A percentile compares a stretch with the other conserved stretches of the same genome.
Conservation (phyloP, 2,797 vertebrate genomes). For the Phataginus tricuspis region DNA sequence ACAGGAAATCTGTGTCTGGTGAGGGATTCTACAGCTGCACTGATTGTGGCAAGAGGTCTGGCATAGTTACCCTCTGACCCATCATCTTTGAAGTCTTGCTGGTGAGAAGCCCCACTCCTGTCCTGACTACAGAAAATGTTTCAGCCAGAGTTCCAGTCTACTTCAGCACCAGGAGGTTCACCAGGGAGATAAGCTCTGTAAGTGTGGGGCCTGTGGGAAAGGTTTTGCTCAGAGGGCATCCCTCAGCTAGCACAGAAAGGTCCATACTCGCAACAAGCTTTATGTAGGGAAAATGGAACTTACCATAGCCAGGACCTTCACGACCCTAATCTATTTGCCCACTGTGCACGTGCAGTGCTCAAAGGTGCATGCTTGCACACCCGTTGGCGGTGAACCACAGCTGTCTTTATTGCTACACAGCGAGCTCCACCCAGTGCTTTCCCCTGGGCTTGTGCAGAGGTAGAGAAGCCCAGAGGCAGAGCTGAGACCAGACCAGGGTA, state of each 20-base stretch:
- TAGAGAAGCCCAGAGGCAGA: too few relatives aligned
- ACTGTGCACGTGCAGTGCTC: too few relatives aligned
- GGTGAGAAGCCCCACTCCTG: background rate
- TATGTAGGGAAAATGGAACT: too few relatives aligned
- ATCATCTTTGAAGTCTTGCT: background rate
- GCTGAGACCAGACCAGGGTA: too few relatives aligned
- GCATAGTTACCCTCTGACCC: background rate
- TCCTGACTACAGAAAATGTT: background rate
- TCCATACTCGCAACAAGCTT: background rate
- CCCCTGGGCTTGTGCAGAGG: too few relatives aligned
- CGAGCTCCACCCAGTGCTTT: too few relatives aligned
- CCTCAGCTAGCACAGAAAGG: background rate
- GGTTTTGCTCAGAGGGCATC: background rate
- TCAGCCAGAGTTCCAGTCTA: background rate
- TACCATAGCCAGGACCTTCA: too few relatives aligned
- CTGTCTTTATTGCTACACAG: too few relatives aligned
- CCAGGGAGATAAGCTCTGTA: background rate
- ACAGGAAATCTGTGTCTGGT: background rate
- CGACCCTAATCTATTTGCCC: too few relatives aligned
- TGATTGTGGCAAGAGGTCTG: background rate
- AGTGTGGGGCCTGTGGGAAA: background rate
- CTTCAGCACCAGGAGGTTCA: background rate
- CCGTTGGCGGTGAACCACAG: too few relatives aligned
- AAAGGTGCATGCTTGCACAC: too few relatives aligned
- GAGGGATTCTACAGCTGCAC: background rate